phyloP scores from a whole-genome alignment of 2,888 invertebrate species.

The Zaprionus lineosus region DNA sequence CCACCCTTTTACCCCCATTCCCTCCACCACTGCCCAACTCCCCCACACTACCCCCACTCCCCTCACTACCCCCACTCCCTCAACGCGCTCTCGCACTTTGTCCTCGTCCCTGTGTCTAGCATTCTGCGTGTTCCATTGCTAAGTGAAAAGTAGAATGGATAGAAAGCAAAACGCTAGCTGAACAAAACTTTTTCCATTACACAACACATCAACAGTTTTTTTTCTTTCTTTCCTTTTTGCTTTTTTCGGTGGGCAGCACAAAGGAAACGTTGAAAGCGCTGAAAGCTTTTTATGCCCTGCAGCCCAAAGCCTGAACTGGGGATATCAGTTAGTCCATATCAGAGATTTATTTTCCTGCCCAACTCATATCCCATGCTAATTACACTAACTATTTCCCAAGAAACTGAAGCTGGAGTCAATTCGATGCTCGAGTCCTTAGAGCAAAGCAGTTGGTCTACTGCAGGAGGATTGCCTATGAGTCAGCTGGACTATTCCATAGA shows the following conservation, averaged over 20 bases:
- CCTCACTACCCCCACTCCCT: background rate
- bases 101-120: background rate
- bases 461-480: too few species aligned
- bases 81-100: background rate
- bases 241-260: constrained; percentile 62
- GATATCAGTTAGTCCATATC: constrained; percentile 40
- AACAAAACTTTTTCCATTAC: constrained; percentile 75
- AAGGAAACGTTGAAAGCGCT: constrained; percentile 70
- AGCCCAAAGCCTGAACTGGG: constrained; percentile 30
- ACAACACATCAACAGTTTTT: constrained; percentile 73
- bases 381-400: too few species aligned
- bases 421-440: too few species aligned
- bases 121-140: constrained; percentile 30
- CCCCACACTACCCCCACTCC: background rate
- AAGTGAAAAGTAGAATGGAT: constrained; percentile 70
- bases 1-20: too few species aligned
- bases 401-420: too few species aligned
- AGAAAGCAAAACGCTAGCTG: constrained; percentile 71
- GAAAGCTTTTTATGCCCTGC: constrained; percentile 71
- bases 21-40: background rate
- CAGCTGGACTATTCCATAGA: too few species aligned
- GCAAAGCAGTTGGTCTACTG: too few species aligned
- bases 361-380: too few species aligned
- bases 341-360: too few species aligned
- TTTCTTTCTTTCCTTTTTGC: constrained; percentile 32